Conservation (phyloP, 2,113 vertebrate species). For the Bubo bubo region DNA sequence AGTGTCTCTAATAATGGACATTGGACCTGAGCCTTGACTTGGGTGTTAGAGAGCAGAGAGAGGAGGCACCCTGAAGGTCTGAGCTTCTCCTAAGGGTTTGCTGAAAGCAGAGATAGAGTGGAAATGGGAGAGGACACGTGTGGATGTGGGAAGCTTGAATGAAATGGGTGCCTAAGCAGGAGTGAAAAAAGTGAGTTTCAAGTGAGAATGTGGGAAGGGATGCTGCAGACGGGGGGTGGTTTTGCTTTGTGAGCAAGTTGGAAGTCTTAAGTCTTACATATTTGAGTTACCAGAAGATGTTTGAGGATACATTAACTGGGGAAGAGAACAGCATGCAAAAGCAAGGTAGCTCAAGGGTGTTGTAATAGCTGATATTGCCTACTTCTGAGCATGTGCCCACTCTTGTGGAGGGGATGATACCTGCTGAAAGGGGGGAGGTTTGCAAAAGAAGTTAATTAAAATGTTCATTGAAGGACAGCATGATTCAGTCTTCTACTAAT, state of each 20-base stretch:
- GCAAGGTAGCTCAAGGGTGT: accelerated
- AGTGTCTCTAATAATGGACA: not conserved
- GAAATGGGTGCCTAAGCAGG: not conserved
- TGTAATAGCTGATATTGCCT: not conserved
- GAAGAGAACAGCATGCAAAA: not conserved
- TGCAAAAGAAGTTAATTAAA: not conserved
- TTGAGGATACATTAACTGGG: not conserved
- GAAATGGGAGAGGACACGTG: not conserved
- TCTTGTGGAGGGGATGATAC: not conserved
- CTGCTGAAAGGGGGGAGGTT: not conserved
- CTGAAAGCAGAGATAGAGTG: not conserved
- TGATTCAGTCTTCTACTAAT: not conserved
- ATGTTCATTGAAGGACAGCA: not conserved
- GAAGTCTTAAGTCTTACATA: not conserved
- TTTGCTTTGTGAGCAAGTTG: not conserved
- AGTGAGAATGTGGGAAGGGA: not conserved
- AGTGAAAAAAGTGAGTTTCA: not conserved
- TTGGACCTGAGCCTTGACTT: not conserved
- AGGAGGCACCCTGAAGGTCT: not conserved
- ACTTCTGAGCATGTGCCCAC: accelerated
- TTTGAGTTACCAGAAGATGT: not conserved
- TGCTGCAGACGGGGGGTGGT: not conserved
- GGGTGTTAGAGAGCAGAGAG: not conserved
- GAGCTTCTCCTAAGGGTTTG: not conserved
- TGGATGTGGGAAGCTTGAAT: not conserved